Evolutionary conservation across 2,797 vertebrate genomes (phyloP), one percentile per base, ranked within the genome.

Genomic region (Cichlasoma orientale): DNA sequence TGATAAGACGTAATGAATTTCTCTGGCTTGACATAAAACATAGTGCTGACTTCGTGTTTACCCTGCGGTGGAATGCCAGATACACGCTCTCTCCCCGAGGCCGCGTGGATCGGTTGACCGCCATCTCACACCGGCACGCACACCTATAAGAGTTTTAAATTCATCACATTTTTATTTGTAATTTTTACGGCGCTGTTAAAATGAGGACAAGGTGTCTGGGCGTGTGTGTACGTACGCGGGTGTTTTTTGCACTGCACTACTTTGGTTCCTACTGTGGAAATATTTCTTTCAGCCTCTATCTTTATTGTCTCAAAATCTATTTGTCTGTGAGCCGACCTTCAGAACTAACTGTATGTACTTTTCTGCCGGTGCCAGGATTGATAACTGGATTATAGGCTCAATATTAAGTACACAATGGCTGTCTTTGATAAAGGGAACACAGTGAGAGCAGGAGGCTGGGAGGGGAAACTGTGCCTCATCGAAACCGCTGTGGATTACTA

Each of bases 1-100:
- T 88, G 89, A 93, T 92, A 87, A 91, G 90, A 90, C 27, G 77
- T 84, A 89, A 92, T 92, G 89, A 88, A 91, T 92, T 92, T 93
- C 85, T 89, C 68, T 71, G 82, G 77, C 53, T 78, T 88, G 88
- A 93, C 91, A 92, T 87, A 83, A 92, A 91, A 80, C 89, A 83
- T 7, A 56, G 74, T 36, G 5, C 10, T 83, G 89, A 85, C 85
- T 91, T 75, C 8, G 74, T 84, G 78, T 91, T 91, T 90, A 89
- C 68, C 59, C 88, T 23, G 77, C 58, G 2, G 31, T 33, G 84
- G 84, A 91, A 90, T 87, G 82, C 82, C 85, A 86, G 84, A 88
- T 66, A 72, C 78, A 76, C 5, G 19, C 57, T 79, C 72, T 25
- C 66, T 53, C 61, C 63, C 52, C 3, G 33, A 77, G 69, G 66